These are phyloP conservation scores for Trinectes maculatus DNA, from an alignment of 2,113 vertebrate genomes.

Conservation along the genomic window DNA sequence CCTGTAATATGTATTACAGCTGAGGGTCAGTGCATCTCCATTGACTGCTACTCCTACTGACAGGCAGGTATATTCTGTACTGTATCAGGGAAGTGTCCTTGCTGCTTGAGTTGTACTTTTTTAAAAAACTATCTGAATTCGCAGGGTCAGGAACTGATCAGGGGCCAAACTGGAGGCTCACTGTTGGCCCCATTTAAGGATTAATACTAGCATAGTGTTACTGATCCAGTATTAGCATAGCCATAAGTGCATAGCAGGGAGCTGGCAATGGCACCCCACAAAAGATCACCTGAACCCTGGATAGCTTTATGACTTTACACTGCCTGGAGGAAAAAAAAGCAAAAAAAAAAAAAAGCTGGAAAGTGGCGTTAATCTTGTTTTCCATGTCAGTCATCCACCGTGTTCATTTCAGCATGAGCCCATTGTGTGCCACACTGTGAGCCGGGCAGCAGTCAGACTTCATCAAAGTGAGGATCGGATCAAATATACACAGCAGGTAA, in stretches of 20 bases:
- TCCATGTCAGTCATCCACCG: slow-evolving; percentile 35
- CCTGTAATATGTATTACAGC: slow-evolving; percentile 25
- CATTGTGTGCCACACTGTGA: slow-evolving; percentile 36
- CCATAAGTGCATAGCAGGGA: slow-evolving; percentile 10
- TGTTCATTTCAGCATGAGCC: slow-evolving; percentile 35
- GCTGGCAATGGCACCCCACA: slow-evolving; percentile 1
- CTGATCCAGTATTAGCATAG: slow-evolving; percentile 42
- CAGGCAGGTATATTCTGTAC: slow-evolving; percentile 27
- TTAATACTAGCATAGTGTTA: slow-evolving; percentile 50
- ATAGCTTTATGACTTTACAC: slow-evolving; percentile 25
- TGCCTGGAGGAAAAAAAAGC: slow-evolving; percentile 19
- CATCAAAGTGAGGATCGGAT: slow-evolving; percentile 29
- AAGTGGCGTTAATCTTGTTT: slow-evolving; percentile 31
- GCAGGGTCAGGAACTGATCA: slow-evolving; percentile 14
- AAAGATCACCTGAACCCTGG: slow-evolving; percentile 1
- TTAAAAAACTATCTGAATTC: slow-evolving; percentile 2
- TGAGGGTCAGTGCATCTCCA: slow-evolving; percentile 5
- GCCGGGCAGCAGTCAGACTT: slow-evolving; percentile 44
- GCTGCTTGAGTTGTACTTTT: slow-evolving; percentile 2
- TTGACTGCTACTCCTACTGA: slow-evolving; percentile 30
- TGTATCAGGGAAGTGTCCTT: no score
- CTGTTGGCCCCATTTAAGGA: slow-evolving; percentile 28
- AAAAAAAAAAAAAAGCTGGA: no score
- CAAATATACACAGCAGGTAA: slow-evolving; percentile 48
- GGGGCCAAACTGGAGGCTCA: background rate